Percentiles rank a stretch among this genome's conserved stretches.
These are phyloP conservation scores for Cynocephalus volans DNA, from an alignment of 2,113 vertebrate species.

Conservation along the genomic window DNA sequence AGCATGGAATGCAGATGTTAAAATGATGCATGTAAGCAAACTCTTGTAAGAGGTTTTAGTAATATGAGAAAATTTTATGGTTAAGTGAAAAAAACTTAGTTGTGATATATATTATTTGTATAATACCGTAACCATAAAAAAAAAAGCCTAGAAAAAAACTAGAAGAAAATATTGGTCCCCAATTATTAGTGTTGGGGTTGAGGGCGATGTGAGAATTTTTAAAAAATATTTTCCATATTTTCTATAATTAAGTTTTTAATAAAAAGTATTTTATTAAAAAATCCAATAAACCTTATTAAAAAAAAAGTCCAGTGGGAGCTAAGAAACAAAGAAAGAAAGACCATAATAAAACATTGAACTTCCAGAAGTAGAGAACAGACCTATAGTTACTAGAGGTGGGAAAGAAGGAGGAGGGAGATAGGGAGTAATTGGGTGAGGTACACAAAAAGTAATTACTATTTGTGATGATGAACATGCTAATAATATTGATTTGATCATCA, in stretches of 20 bases:
- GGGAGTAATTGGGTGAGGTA: too few relatives aligned
- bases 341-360: too few relatives aligned
- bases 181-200: slow-evolving; percentile 52
- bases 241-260: slow-evolving; percentile 17
- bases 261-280: slow-evolving; percentile 36
- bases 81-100: slow-evolving; percentile 47
- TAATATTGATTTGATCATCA: too few relatives aligned
- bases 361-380: too few relatives aligned
- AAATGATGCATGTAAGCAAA: slow-evolving; percentile 51
- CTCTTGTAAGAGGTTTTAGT: slow-evolving; percentile 47
- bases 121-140: slow-evolving; percentile 56
- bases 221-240: slow-evolving; percentile 39
- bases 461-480: too few relatives aligned
- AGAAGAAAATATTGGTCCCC: neutral
- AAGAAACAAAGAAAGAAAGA: too few relatives aligned
- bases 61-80: slow-evolving; percentile 61
- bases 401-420: too few relatives aligned
- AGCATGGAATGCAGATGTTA: slow-evolving; percentile 64
- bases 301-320: neutral
- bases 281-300: neutral
- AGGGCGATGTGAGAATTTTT: neutral
- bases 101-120: slow-evolving; percentile 53
- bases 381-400: too few relatives aligned
- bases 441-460: too few relatives aligned
- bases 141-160: slow-evolving; percentile 53